Conservation (phyloP, 2,888 invertebrate species). For the Netelia melanura region DNA sequence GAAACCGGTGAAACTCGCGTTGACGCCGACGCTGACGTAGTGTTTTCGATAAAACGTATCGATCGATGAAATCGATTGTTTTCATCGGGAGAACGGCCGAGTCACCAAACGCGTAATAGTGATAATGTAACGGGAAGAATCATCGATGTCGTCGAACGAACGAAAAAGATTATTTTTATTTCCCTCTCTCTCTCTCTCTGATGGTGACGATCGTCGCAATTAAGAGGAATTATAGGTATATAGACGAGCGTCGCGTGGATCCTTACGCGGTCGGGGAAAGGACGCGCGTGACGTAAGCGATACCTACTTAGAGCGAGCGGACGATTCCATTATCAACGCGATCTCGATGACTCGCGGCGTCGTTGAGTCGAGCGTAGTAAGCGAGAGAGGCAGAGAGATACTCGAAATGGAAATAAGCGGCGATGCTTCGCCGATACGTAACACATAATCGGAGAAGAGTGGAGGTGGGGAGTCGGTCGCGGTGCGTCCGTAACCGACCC, state of each 20-base stretch:
- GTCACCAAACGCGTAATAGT: too few species aligned
- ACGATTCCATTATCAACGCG: too few species aligned
- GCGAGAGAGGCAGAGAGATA: slow-evolving; percentile 14
- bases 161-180: neutral
- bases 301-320: too few species aligned
- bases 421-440: neutral
- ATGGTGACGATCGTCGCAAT: neutral
- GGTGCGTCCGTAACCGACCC: neutral
- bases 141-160: too few species aligned
- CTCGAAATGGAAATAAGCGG: slow-evolving; percentile 1
- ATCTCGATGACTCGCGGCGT: slow-evolving; percentile 8
- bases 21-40: too few species aligned
- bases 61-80: too few species aligned
- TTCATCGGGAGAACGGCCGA: too few species aligned
- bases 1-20: too few species aligned
- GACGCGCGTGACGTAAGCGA: neutral
- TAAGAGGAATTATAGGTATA: neutral
- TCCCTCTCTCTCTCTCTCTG: neutral
- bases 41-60: too few species aligned
- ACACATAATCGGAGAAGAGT: neutral
- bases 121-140: too few species aligned
- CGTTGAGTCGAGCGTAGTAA: slow-evolving; percentile 1
- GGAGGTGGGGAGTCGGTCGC: neutral
- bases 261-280: neutral
- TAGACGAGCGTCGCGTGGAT: neutral